Evolutionary conservation across 2,888 invertebrate species (phyloP).

Genomic region (Exocentrus adspersus): DNA sequence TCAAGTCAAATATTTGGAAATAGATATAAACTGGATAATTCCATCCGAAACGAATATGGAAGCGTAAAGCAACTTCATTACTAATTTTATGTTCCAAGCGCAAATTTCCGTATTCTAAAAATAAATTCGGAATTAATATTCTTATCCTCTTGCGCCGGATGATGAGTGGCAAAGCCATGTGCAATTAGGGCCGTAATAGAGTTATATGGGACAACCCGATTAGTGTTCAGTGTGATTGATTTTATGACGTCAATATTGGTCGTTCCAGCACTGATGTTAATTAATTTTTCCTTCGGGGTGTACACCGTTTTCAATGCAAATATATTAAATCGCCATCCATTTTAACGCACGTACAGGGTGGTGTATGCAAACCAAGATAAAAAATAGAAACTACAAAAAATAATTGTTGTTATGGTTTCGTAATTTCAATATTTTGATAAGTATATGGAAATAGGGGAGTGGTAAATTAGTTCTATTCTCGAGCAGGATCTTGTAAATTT

Average conservation of each 20-base stretch:
- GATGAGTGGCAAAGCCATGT: conserved; percentile 41
- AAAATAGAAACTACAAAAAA: too few species aligned
- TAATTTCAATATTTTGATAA: too few species aligned
- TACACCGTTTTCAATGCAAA: conserved; percentile 19
- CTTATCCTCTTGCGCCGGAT: conserved; percentile 21
- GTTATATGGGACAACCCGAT: conserved; percentile 53
- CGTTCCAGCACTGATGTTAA: conserved; percentile 38
- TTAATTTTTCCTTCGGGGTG: conserved; percentile 41
- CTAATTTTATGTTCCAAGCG: background rate
- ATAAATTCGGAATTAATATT: conserved; percentile 28
- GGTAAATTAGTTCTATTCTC: too few species aligned
- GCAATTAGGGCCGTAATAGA: conserved; percentile 55
- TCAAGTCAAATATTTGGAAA: too few species aligned
- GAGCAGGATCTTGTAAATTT: too few species aligned
- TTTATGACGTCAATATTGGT: conserved; percentile 54
- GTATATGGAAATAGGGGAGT: too few species aligned
- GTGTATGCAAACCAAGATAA: too few species aligned
- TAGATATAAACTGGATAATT: background rate
- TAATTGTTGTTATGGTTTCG: too few species aligned
- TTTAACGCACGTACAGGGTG: background rate
- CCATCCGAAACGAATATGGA: background rate
- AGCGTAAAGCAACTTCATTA: background rate
- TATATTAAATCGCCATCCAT: conserved; percentile 16
- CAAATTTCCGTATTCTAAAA: conserved; percentile 20
- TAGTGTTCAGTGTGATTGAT: conserved; percentile 57